Conservation (phyloP, 2,797 vertebrate genomes). For the Setipinna tenuifilis region DNA sequence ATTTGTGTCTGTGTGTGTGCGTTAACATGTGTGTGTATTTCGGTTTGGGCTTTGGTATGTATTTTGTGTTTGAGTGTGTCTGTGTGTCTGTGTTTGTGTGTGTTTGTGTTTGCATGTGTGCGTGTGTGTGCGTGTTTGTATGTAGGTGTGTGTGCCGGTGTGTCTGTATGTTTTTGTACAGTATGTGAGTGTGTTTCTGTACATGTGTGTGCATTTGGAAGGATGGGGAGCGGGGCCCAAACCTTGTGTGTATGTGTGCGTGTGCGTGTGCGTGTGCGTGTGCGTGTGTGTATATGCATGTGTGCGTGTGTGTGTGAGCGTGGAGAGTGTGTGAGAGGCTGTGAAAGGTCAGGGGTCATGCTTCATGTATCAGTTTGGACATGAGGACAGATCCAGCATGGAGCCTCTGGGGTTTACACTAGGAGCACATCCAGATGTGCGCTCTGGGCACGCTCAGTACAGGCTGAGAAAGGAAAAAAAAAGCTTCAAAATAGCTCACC, state of each 20-base stretch:
- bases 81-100: no score
- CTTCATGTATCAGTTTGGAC: slow-evolving; percentile 78
- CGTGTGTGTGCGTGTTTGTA: no score
- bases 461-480: slow-evolving; percentile 57
- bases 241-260: neutral
- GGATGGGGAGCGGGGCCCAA: neutral
- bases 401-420: slow-evolving; percentile 75
- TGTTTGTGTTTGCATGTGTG: no score
- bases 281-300: neutral
- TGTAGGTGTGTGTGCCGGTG: no score
- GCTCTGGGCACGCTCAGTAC: slow-evolving; percentile 68
- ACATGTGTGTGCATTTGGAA: neutral
- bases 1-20: no score
- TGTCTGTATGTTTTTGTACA: neutral
- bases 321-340: slow-evolving; percentile 41
- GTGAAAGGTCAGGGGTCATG: slow-evolving; percentile 75
- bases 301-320: slow-evolving; percentile 49
- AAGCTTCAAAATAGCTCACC: neutral
- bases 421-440: slow-evolving; percentile 80
- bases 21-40: no score
- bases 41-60: no score
- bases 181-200: neutral
- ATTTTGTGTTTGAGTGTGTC: no score
- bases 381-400: slow-evolving; percentile 53
- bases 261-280: neutral